Conservation (phyloP, 1,140 invertebrate species). For the Pachypeltis micranthus region DNA sequence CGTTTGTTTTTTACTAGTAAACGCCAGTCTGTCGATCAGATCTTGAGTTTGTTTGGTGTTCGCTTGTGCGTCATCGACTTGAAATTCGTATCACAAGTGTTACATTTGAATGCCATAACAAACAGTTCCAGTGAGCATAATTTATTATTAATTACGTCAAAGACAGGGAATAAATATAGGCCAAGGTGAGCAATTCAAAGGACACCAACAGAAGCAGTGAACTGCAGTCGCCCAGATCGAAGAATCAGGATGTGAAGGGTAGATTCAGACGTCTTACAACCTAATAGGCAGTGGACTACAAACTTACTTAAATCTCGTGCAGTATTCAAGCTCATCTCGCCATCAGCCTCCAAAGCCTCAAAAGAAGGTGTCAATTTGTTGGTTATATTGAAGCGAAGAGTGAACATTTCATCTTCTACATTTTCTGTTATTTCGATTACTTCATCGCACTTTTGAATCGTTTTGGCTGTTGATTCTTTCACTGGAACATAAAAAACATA, state of each 20-base stretch:
- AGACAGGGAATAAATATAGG: too few species aligned
- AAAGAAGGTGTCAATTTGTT: slow-evolving; percentile 38
- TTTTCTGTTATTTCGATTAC: slow-evolving; percentile 18
- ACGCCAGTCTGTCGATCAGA: slow-evolving; percentile 19
- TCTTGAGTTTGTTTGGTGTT: slow-evolving; percentile 26
- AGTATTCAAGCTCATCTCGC: slow-evolving; percentile 33
- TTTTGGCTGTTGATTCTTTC: slow-evolving; percentile 26
- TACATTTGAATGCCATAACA: too few species aligned
- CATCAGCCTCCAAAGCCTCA: slow-evolving; percentile 41
- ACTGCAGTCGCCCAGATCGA: too few species aligned
- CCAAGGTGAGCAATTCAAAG: too few species aligned
- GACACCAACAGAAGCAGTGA: too few species aligned
- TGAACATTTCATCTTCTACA: slow-evolving; percentile 30
- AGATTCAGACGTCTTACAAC: too few species aligned
- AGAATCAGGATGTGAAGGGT: too few species aligned
- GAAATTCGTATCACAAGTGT: too few species aligned
- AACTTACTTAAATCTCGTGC: slow-evolving; percentile 34
- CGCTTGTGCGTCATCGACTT: slow-evolving; percentile 27
- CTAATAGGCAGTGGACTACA: too few species aligned
- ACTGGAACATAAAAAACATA: too few species aligned
- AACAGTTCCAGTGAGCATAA: too few species aligned
- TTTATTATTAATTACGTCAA: too few species aligned
- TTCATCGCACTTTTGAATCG: slow-evolving; percentile 17
- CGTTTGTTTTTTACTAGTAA: slow-evolving; percentile 37
- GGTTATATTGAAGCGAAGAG: slow-evolving; percentile 22